Evolutionary conservation across 2,888 invertebrate genomes (phyloP).

Genomic region (Hyalella azteca): DNA sequence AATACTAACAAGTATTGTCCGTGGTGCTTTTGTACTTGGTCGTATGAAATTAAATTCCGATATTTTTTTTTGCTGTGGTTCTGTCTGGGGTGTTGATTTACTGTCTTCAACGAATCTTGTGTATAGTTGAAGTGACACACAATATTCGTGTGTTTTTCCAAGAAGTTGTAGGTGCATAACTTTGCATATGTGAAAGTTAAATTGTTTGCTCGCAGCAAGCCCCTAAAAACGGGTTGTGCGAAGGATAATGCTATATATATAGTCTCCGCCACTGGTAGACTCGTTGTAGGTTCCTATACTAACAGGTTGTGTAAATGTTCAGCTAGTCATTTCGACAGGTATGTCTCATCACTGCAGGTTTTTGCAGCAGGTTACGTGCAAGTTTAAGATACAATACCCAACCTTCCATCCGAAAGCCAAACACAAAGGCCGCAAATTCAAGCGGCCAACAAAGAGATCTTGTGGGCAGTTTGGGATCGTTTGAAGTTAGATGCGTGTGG

Average conservation of each 20-base stretch:
- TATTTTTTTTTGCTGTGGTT: no score
- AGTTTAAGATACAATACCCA: neutral
- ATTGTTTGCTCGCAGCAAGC: no score
- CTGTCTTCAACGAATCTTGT: no score
- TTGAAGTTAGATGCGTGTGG: constrained; percentile 28
- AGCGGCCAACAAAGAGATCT: constrained; percentile 9
- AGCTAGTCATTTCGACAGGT: neutral
- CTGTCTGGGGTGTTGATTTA: no score
- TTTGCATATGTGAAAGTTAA: no score
- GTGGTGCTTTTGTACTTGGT: no score
- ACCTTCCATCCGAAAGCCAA: neutral
- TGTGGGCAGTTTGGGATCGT: constrained; percentile 3
- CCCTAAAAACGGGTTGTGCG: no score
- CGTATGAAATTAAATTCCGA: no score
- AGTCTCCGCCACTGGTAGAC: neutral
- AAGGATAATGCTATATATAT: neutral
- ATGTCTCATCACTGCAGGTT: neutral
- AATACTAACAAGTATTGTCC: no score
- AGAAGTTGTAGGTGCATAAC: no score
- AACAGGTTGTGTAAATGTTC: neutral
- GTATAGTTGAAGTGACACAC: no score
- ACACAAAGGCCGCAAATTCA: neutral
- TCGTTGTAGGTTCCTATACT: neutral
- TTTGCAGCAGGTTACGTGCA: neutral
- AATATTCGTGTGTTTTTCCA: no score